A percentile compares a stretch with the other conserved stretches of the same genome.
These are phyloP conservation scores for Lacerta agilis DNA, from an alignment of 2,797 vertebrate genomes.

Conservation along the genomic window DNA sequence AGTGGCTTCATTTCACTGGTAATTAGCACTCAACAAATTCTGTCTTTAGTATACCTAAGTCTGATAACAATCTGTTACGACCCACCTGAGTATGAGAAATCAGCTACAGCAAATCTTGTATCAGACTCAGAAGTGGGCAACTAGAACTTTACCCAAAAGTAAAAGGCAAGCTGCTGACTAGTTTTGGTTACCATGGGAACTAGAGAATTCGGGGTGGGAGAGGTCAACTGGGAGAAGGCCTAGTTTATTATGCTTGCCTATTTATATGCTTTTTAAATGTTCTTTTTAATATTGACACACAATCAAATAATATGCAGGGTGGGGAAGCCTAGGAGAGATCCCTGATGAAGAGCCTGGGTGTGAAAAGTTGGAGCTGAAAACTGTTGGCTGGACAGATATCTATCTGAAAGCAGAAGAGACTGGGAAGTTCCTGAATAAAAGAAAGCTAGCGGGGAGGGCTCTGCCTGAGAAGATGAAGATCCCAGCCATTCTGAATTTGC, in stretches of 20 bases:
- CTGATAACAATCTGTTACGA: neutral
- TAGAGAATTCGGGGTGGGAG: slow-evolving; percentile 4
- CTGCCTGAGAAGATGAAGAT: neutral
- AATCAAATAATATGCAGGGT: slow-evolving; percentile 1
- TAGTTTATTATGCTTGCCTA: slow-evolving; percentile 14
- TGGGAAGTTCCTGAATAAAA: neutral
- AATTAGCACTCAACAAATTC: neutral
- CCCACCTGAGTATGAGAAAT: neutral
- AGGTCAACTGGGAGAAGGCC: slow-evolving; percentile 20
- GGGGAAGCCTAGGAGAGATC: neutral
- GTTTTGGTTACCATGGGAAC: slow-evolving; percentile 19
- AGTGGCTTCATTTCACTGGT: neutral
- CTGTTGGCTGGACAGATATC: neutral
- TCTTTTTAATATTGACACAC: neutral
- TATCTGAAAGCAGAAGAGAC: neutral
- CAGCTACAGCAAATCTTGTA: neutral
- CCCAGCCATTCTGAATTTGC: neutral
- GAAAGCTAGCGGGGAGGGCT: neutral
- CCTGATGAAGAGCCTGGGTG: neutral
- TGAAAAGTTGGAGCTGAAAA: neutral
- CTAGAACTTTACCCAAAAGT: slow-evolving; percentile 6
- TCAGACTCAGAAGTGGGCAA: neutral
- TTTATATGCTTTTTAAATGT: neutral
- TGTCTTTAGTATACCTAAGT: neutral
- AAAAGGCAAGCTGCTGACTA: slow-evolving; percentile 5